Evolutionary conservation across 2,113 vertebrate species (phyloP), one percentile per base, ranked within the genome.

Genomic region (Grantiella picta): DNA sequence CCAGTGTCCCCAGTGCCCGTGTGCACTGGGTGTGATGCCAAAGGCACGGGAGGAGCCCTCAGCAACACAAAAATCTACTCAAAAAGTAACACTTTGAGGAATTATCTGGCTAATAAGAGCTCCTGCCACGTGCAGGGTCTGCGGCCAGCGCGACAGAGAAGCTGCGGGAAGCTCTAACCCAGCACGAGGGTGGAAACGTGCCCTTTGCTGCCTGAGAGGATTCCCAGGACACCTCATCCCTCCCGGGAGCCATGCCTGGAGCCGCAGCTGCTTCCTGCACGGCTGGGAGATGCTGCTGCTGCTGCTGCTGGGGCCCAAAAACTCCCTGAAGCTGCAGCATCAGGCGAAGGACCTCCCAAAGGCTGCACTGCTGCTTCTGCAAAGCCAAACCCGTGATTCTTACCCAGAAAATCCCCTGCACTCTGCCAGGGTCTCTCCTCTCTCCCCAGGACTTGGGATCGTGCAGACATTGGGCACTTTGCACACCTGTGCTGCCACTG

Each of bases 1-100:
- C 0, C 3, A 2, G 6, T 3, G n/a, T 10, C 12, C n/a, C 59
- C 75, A 2, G 7, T 33, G 38, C 57, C 40, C 0, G 0, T 0
- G 2, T 17, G 75, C n/a, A 4, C 57, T 60, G 71, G 38, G 5
- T 18, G 36, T 2, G 40, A 24, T 19, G 28, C 70, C 53, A 22
- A 45, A 33, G 76, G 24, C 42, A 18, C 13, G 21, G 61, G 18
- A 50, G 7, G 7, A 10, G 47, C 3, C 13, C 66, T 47, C 56
- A 61, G 68, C 57, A 35, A 70, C 44, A 10, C 13, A 19, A 31
- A 82, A 56, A 35, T 11, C 40, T 27, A 5, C 7, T 35, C 25
- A 1, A 14, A 9, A 9, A 0, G 15, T 13, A 11, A 2, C 9
- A 14, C 3, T 21, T 18, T 4, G 14, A 40, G 22, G 17, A 54